A percentile compares a stretch with the other conserved stretches of the same genome.
Evolutionary conservation across 1,140 invertebrate species (phyloP).

Genomic region (Danaus melanippus): DNA sequence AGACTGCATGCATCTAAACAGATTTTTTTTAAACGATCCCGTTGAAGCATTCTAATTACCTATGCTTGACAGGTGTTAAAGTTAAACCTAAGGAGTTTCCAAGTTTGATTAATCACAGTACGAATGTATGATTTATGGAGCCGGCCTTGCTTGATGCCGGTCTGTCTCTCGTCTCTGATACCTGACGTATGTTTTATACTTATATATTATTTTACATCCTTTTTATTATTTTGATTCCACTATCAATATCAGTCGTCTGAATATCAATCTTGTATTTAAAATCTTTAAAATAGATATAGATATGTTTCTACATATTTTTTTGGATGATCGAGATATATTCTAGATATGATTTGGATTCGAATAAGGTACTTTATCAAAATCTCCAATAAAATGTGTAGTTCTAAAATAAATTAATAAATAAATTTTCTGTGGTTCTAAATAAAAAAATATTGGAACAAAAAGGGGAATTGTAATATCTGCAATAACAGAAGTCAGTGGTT

Average conservation of each 20-base stretch:
- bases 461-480: constrained; percentile 8
- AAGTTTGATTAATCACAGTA: constrained; percentile 57
- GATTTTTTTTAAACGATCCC: constrained; percentile 7
- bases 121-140: constrained; percentile 58
- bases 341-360: too few relatives aligned
- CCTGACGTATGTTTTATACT: constrained; percentile 13
- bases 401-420: too few relatives aligned
- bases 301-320: too few relatives aligned
- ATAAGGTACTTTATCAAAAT: too few relatives aligned
- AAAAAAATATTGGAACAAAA: too few relatives aligned
- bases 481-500: constrained; percentile 43
- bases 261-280: too few relatives aligned
- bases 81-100: constrained; percentile 33
- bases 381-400: too few relatives aligned
- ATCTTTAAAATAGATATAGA: too few relatives aligned
- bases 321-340: too few relatives aligned
- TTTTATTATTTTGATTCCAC: constrained; percentile 1
- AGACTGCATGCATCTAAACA: too few relatives aligned
- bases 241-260: too few relatives aligned
- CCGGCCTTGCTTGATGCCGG: constrained; percentile 22
- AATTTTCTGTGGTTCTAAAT: too few relatives aligned
- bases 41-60: constrained; percentile 25
- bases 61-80: constrained; percentile 34
- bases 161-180: constrained; percentile 25
- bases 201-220: background rate